A percentile compares a stretch with the other conserved stretches of the same genome.
Evolutionary conservation across 2,113 vertebrate species (phyloP).

Genomic region (Cathartes aura): DNA sequence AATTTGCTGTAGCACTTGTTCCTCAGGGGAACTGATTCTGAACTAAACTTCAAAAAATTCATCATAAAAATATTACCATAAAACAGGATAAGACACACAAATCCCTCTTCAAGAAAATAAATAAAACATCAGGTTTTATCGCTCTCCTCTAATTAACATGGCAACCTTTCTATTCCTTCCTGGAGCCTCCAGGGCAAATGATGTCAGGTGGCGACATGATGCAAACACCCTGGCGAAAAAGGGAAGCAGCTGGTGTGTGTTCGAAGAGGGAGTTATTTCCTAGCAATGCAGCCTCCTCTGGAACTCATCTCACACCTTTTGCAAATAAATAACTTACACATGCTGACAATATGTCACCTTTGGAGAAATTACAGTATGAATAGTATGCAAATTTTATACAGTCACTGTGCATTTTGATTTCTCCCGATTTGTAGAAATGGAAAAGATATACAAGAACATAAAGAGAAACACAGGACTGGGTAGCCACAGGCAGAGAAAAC

Average conservation of each 20-base stretch:
- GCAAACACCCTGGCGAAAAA: background rate
- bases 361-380: constrained; percentile 20
- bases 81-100: constrained; percentile 41
- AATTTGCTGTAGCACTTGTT: constrained; percentile 5
- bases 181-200: constrained; percentile 22
- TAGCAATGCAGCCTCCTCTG: background rate
- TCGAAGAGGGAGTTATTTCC: background rate
- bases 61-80: constrained; percentile 55
- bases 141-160: constrained; percentile 47
- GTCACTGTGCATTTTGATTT: background rate
- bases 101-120: constrained; percentile 61
- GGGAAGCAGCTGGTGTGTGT: constrained; percentile 5
- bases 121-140: constrained; percentile 64
- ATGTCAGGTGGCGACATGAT: constrained; percentile 33
- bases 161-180: constrained; percentile 34
- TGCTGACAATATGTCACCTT: constrained; percentile 15
- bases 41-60: constrained; percentile 31
- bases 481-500: background rate
- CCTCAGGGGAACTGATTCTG: constrained; percentile 4
- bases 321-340: constrained; percentile 5
- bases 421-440: background rate
- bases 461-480: background rate
- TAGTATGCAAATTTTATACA: constrained; percentile 17
- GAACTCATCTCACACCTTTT: constrained; percentile 10
- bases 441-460: background rate